Percentiles rank a stretch among this genome's conserved stretches.
Conservation (phyloP, 2,888 invertebrate genomes). For the Gymnosoma rotundatum region DNA sequence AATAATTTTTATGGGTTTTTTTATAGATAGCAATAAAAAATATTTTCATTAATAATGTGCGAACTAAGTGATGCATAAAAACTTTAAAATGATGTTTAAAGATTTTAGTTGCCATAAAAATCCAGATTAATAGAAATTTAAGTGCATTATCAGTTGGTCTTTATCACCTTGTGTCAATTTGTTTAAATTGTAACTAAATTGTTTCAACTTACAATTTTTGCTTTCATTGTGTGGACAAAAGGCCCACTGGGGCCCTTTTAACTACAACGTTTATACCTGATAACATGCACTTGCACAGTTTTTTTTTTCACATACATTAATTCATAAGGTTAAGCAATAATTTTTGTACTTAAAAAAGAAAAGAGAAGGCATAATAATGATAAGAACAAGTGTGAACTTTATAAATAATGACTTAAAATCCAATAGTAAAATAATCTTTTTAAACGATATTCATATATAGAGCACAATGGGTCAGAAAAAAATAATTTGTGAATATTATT, state of each 20-base stretch:
- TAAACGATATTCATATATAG: no score
- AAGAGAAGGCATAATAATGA: conserved; percentile 57
- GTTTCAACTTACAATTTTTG: conserved; percentile 1
- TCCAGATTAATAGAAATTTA: background rate
- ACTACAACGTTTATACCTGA: conserved; percentile 32
- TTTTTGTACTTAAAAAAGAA: conserved; percentile 9
- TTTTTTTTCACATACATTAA: conserved; percentile 29
- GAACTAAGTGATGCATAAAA: background rate
- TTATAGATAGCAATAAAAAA: background rate
- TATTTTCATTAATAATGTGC: background rate
- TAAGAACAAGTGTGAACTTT: conserved; percentile 44
- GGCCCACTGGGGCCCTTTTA: conserved; percentile 15
- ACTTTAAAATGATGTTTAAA: background rate
- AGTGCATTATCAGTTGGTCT: conserved; percentile 7
- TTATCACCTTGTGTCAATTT: background rate
- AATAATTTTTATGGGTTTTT: background rate
- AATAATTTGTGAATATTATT: no score
- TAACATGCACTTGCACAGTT: conserved; percentile 50
- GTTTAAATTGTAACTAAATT: conserved; percentile 18
- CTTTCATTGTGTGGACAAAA: background rate
- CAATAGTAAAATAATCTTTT: background rate
- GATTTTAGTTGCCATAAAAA: background rate
- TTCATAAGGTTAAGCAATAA: conserved; percentile 46
- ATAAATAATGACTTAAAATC: conserved; percentile 43
- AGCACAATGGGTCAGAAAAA: background rate